Conservation (phyloP, 2,113 vertebrate species). For the Microcebus lehilahytsara region DNA sequence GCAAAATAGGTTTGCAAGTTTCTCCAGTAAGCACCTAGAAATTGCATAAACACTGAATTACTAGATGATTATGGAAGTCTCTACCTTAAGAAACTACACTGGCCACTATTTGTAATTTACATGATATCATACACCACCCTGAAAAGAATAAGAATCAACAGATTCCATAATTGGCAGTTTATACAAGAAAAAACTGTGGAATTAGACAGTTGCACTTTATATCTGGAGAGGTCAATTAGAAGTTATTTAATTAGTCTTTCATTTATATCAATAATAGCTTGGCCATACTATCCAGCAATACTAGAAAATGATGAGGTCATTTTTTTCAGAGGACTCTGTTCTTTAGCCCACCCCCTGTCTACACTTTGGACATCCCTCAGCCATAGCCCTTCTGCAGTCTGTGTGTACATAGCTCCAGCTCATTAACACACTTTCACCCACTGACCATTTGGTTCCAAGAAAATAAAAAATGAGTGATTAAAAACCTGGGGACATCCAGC, state of each 20-base stretch:
- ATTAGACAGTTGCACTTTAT: not conserved
- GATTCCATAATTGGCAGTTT: not conserved
- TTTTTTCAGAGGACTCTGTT: not conserved
- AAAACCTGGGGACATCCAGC: not conserved
- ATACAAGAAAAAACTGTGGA: not conserved
- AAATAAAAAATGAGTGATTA: not conserved
- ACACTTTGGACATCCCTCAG: not conserved
- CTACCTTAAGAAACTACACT: not conserved
- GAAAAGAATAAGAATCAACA: not conserved
- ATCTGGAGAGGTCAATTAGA: not conserved
- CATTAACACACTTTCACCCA: not conserved
- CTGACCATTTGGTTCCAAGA: not conserved
- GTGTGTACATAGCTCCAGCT: not conserved
- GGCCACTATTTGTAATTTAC: not conserved
- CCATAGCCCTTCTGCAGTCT: not conserved
- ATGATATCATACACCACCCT: not conserved
- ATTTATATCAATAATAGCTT: not conserved
- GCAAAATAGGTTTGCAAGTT: not conserved
- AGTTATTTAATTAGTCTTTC: not conserved
- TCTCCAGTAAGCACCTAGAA: not conserved
- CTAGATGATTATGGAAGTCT: not conserved
- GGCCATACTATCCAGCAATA: not conserved
- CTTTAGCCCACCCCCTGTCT: not conserved
- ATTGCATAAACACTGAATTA: not conserved
- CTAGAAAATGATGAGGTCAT: not conserved